Evolutionary conservation across 2,888 invertebrate species (phyloP), one percentile per base, ranked within the genome.

Genomic region (Nephrotoma appendiculata): DNA sequence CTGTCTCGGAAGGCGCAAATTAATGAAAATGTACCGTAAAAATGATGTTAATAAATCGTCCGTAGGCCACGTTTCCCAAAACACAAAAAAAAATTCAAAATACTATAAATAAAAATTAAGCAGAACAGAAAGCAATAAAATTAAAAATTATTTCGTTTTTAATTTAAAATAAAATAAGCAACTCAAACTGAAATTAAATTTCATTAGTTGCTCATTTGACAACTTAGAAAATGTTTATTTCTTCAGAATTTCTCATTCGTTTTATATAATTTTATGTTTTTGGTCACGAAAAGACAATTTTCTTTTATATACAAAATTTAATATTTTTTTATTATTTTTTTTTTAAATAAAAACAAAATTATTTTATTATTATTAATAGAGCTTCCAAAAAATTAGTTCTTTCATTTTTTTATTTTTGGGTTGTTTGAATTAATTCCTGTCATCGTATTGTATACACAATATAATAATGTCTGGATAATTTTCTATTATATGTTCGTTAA

Each of bases 271-370:
- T 42, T 84, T 84, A 84, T 84, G 84, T 84, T 43, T 86, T 87
- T 83, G 86, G 87, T 87, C 87, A 87, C 87, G 87, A 87, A 87
- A 87, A 86, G 87, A 87, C 87, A 87, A 87, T 87, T 87, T 87
- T 87, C 87, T 87, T n/a, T n/a, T 85, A 86, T 86, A 31, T 71
- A 71, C 2, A 19, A 71, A 31, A 83, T 83, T 87, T 86, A 48
- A 41, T 43, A 86, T 87, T 12, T 12, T 57, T 44, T 44, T 44
- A 11, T 44, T 19, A n/a, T 71, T 71, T 71, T 48, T 48, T 48
- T 12, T 48, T 48, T 48, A 48, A 48, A 71, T 57, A 57, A 57
- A 57, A 57, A 15, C 19, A 12, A 71, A 71, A 31, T 71, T 71
- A 71, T 71, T 71, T 71, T 71, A 71, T 71, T 71, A 71, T 71